Evolutionary conservation across 2,797 vertebrate species (phyloP), one percentile per base, ranked within the genome.

Genomic region (Discoglossus pictus): DNA sequence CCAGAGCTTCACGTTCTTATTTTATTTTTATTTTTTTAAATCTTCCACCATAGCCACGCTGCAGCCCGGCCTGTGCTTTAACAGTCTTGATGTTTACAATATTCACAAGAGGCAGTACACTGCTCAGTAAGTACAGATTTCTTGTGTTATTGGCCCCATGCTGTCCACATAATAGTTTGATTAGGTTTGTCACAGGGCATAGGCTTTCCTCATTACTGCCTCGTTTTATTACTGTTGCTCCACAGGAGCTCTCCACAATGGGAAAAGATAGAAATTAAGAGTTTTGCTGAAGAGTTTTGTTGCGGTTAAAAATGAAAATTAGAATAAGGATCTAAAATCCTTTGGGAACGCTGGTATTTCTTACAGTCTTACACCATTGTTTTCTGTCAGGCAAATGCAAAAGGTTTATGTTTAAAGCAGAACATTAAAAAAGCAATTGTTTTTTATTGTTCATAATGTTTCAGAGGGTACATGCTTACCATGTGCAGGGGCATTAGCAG

Each of bases 71-170:
- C 59, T 71, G 68, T 65, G 65, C 68, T 71, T 71, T 71, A 64
- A 56, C 48, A 43, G 68, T 35, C 68, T 71, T 65, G 68, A 71
- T 65, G 61, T 64, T 64, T 71, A 43, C 38, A 65, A 65, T 71
- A 71, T 71, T 71, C 68, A 65, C 68, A 71, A 64, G 68, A 71
- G 68, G 68, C 68, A 71, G 68, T 65, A 71, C 53, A 65, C 68
- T 71, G 68, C 68, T 64, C 68, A 71, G 68, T 71, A 71, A 71
- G 68, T 71, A 71, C 68, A 71, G 68, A 71, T 71, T 71, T 59
- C 68, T 13, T 51, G 46, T 58, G 44, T 71, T 71, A 71, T 71
- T 71, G 68, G 68, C 68, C 68, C 68, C 68, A 71, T 71, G 68
- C 68, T 71, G 68, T 65, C 68, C 68, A 63, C 68, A 64, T 71